phyloP scores from a whole-genome alignment of 2,113 vertebrate genomes.

The Piaya cayana region DNA sequence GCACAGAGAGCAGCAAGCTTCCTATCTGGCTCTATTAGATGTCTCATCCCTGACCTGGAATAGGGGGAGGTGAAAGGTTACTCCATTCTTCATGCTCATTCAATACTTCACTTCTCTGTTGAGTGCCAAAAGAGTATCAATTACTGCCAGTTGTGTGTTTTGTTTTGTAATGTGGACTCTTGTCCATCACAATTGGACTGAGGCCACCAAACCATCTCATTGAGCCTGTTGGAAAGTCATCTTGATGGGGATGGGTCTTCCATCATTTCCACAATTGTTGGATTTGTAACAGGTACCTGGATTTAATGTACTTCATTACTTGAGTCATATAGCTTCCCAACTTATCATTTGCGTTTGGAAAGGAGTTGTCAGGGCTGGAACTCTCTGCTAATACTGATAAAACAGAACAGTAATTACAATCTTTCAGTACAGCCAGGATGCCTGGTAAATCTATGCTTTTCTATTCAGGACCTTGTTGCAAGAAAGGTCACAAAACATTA shows the following conservation, averaged over 20 bases:
- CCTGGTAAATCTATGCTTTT: constrained; percentile 47
- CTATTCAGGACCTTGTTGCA: constrained; percentile 21
- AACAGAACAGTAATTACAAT: not conserved
- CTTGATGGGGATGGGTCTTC: not conserved
- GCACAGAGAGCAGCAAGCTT: constrained; percentile 15
- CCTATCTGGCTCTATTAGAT: constrained; percentile 44
- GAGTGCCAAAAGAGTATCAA: constrained; percentile 56
- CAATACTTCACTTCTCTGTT: constrained; percentile 27
- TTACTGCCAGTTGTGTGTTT: constrained; percentile 46
- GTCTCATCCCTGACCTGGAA: constrained; percentile 59
- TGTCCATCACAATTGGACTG: constrained; percentile 50
- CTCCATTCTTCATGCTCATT: constrained; percentile 62
- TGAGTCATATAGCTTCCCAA: constrained; percentile 12
- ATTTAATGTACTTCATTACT: constrained; percentile 33
- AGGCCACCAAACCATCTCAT: constrained; percentile 46
- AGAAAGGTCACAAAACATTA: constrained; percentile 31
- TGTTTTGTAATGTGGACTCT: constrained; percentile 43
- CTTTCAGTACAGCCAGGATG: constrained; percentile 24
- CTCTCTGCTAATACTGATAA: constrained; percentile 40
- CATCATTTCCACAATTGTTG: constrained; percentile 38
- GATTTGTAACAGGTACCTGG: constrained; percentile 33
- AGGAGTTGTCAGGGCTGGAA: constrained; percentile 5
- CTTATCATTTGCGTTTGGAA: constrained; percentile 43
- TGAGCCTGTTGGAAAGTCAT: constrained; percentile 46
- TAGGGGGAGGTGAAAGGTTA: constrained; percentile 60